phyloP scores from a whole-genome alignment of 2,888 invertebrate species.

The Apamea epomidion region DNA sequence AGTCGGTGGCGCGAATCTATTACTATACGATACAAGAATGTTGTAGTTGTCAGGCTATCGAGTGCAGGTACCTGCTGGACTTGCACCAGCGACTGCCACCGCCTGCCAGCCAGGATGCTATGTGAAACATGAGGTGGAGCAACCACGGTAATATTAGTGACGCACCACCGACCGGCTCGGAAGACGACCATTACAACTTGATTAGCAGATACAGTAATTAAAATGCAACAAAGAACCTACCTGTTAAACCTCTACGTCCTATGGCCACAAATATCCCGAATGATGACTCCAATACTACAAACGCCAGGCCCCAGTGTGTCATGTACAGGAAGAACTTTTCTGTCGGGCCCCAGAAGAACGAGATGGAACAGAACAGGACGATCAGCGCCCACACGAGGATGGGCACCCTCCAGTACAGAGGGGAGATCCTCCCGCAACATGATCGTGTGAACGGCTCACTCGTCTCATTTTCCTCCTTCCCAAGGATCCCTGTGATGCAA shows the following conservation, averaged over 20 bases:
- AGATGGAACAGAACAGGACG: conserved; percentile 78
- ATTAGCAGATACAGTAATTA: conserved; percentile 54
- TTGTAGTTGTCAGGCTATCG: conserved; percentile 47
- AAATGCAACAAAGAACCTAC: conserved; percentile 67
- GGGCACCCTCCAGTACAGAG: conserved; percentile 84
- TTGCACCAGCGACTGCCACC: conserved; percentile 14
- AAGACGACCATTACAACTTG: conserved; percentile 58
- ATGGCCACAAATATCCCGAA: conserved; percentile 82
- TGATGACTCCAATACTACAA: conserved; percentile 81
- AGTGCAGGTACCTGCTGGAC: conserved; percentile 11
- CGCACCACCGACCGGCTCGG: conserved; percentile 66
- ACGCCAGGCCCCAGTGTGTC: conserved; percentile 89
- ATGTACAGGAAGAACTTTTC: conserved; percentile 89
- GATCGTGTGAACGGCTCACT: conserved; percentile 79
- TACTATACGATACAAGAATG: conserved; percentile 63
- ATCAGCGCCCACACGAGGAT: conserved; percentile 82
- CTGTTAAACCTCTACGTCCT: conserved; percentile 71
- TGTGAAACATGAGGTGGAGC: conserved; percentile 68
- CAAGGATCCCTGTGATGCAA: conserved; percentile 78
- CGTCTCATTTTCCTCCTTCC: conserved; percentile 74
- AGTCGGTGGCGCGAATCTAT: conserved; percentile 58
- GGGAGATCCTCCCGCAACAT: conserved; percentile 77
- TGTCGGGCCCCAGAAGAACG: conserved; percentile 83
- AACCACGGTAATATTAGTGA: conserved; percentile 65
- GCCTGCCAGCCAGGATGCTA: conserved; percentile 65